Conservation (phyloP, 2,113 vertebrate species). For the Corvus cornix region DNA sequence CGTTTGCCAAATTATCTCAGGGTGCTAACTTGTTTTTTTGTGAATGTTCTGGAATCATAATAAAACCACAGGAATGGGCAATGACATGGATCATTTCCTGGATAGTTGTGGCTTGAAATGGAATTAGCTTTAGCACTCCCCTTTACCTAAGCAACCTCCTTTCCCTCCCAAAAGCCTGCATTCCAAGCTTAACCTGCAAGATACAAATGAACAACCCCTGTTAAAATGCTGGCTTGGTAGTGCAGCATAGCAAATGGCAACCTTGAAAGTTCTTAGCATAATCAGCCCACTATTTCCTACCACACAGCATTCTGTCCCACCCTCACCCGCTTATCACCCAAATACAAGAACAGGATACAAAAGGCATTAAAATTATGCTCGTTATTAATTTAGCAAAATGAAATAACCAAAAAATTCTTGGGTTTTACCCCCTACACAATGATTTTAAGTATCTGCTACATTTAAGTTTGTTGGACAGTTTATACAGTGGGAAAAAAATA, state of each 20-base stretch:
- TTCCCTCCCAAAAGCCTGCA: not conserved
- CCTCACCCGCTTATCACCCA: not conserved
- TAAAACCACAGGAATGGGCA: slow-evolving; percentile 1
- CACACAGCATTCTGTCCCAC: not conserved
- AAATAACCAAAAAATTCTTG: not conserved
- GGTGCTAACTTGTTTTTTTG: not conserved
- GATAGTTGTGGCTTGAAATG: not conserved
- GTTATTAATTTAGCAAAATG: not conserved
- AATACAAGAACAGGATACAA: not conserved
- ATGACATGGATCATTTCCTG: not conserved
- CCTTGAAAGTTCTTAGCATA: not conserved
- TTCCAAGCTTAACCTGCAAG: not conserved
- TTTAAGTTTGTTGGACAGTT: not conserved
- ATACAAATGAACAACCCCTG: not conserved
- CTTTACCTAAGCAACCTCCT: not conserved
- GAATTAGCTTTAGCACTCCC: not conserved
- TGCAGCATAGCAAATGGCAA: not conserved
- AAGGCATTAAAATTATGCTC: not conserved
- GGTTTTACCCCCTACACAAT: not conserved
- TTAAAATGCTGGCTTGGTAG: not conserved
- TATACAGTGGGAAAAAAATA: not conserved
- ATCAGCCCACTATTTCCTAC: not conserved
- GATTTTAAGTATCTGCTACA: not conserved
- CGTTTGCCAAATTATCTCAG: not conserved
- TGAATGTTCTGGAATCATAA: not conserved